Evolutionary conservation across 2,797 vertebrate genomes (phyloP), one percentile per base, ranked within the genome.

Genomic region (Pseudomugil gertrudae): DNA sequence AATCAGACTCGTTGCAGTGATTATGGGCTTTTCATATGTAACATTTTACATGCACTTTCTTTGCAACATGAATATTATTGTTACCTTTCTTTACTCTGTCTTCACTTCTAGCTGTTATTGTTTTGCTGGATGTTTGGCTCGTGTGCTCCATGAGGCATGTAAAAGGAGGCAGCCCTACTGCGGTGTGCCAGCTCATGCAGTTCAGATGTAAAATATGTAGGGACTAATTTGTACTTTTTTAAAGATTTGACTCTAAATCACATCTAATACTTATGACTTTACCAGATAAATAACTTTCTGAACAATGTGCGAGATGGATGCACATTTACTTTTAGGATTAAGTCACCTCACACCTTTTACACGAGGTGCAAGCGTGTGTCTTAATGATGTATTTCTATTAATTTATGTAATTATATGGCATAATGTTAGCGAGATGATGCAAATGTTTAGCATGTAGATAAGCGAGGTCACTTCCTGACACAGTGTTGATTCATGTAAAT

Each of bases 401-500:
- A 40, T 69, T 24, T 6, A 32, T 21, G n/a, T 62, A 54, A 57
- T 76, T 63, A 45, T 27, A 64, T 38, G 19, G 23, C n/a, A 45
- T 24, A 33, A 59, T 56, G 47, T 45, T 10, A 4, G 65, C 65
- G 35, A 32, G 32, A n/a, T 33, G 27, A 24, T 1, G 30, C 21
- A 53, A 19, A 38, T 0, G 14, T 65, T 30, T 63, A 26, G 17
- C 53, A 3, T 52, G 62, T 19, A 52, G 35, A 55, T 24, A 17
- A n/a, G n/a, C n/a, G n/a, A n/a, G n/a, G n/a, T n/a, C n/a, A n/a
- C 60, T 57, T 26, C 55, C 35, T 59, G 14, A 9, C 35, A 38
- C n/a, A 17, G 26, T 5, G 48, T 57, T 58, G 63, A 63, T 63
- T 72, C 45, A 17, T 57, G 40, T 58, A 54, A 71, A 71, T 38